phyloP scores from a whole-genome alignment of 1,140 invertebrate species.

The Orius insidiosus region DNA sequence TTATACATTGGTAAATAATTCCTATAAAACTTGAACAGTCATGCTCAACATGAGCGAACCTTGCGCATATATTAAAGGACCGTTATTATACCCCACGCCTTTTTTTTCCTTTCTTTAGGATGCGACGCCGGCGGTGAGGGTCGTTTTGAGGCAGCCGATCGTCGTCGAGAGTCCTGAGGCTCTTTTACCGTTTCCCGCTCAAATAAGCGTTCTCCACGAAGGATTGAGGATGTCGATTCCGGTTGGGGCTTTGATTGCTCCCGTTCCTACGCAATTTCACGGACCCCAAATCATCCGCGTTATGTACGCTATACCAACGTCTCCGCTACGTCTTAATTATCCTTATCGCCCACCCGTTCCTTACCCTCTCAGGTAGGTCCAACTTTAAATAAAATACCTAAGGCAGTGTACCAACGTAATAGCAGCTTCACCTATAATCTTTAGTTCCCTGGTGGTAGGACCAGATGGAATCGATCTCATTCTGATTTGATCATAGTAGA shows the following conservation, averaged over 20 bases:
- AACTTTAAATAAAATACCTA: neutral
- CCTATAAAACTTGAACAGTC: neutral
- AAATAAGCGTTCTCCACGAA: constrained; percentile 20
- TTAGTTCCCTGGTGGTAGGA: too few relatives aligned
- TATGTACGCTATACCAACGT: constrained; percentile 22
- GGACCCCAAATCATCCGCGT: constrained; percentile 19
- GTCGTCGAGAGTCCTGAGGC: constrained; percentile 18
- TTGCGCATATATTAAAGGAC: neutral
- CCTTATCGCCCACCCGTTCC: constrained; percentile 9
- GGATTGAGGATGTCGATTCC: constrained; percentile 21
- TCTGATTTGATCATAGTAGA: too few relatives aligned
- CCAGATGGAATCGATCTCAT: too few relatives aligned
- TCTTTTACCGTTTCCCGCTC: constrained; percentile 19
- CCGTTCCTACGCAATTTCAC: constrained; percentile 16
- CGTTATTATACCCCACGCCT: neutral
- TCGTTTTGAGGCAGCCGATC: constrained; percentile 20
- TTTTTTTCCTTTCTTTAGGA: constrained; percentile 17
- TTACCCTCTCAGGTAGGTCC: constrained; percentile 16
- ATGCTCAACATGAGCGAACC: neutral
- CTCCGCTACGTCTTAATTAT: constrained; percentile 16
- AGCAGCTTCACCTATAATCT: too few relatives aligned
- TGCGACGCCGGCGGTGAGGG: constrained; percentile 21
- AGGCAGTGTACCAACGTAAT: too few relatives aligned
- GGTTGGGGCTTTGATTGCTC: constrained; percentile 22
- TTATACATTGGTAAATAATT: constrained; percentile 15